These are phyloP conservation scores for Hemibagrus guttatus DNA, from an alignment of 2,797 vertebrate species.

Conservation along the genomic window DNA sequence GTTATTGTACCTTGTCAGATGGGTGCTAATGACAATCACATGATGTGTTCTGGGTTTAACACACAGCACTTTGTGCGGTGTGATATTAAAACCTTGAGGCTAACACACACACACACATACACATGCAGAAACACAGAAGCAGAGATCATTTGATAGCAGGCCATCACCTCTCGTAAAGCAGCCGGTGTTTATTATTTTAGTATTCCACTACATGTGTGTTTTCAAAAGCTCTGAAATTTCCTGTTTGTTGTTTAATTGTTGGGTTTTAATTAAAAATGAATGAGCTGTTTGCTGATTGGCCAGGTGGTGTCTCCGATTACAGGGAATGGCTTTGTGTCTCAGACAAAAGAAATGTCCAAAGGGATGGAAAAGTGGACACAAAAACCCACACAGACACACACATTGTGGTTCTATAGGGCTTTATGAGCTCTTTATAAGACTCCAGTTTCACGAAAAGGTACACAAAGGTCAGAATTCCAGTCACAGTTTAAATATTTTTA, in stretches of 20 bases:
- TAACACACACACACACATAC: background rate
- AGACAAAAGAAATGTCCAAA: conserved; percentile 11
- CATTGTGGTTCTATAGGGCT: background rate
- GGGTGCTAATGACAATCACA: conserved; percentile 23
- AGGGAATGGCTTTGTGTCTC: conserved; percentile 11
- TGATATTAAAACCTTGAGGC: conserved; percentile 47
- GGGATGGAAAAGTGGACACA: background rate
- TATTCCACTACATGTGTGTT: background rate
- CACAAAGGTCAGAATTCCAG: background rate
- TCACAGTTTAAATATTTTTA: background rate
- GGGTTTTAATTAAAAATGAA: conserved; percentile 54
- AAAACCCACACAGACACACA: background rate
- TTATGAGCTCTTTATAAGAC: conserved; percentile 9
- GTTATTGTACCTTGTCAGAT: background rate
- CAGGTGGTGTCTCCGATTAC: conserved; percentile 14
- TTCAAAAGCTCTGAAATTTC: conserved; percentile 33
- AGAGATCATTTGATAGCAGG: conserved; percentile 42
- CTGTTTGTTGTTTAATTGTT: conserved; percentile 47
- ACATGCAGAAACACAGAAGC: background rate
- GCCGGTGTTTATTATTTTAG: background rate
- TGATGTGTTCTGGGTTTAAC: conserved; percentile 27
- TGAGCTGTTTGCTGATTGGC: conserved; percentile 41
- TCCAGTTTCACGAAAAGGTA: conserved; percentile 1
- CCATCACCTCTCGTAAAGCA: background rate
- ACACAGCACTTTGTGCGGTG: conserved; percentile 25